Evolutionary conservation across 2,888 invertebrate genomes (phyloP), one percentile per base, ranked within the genome.

Genomic region (Dryobotodes eremita): DNA sequence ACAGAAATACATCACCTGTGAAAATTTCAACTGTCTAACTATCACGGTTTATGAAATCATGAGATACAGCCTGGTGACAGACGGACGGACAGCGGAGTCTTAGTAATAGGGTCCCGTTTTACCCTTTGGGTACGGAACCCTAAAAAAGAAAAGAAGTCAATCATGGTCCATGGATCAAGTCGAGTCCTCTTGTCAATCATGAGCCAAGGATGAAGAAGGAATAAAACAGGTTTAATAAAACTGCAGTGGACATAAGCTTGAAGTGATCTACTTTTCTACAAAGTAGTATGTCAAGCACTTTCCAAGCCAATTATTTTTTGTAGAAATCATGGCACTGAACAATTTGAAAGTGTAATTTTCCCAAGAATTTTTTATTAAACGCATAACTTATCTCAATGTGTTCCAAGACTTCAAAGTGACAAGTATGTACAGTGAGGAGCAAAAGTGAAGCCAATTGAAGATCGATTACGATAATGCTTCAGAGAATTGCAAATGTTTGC

Each of bases 381-480:
- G 36, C 66, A 73, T 65, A 48, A 84, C 36, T 50, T 71, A 57
- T 68, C 42, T 53, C 26, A 48, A 80, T 7, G n/a, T 69, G 42
- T 55, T 77, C 50, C 50, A 50, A 69, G 15, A 55, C 15, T 61
- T 80, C 72, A 85, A 82, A 48, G 77, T 69, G 73, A 74, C 64
- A 71, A 62, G 48, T 17, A 61, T 48, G 50, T 57, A 3, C 62
- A 70, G 17, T 46, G 71, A 84, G 68, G 20, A 66, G 74, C 73
- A 36, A 69, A 69, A 72, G 57, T 86, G 61, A 48, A 84, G 50
- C 71, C 23, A 82, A 84, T 82, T 59, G 62, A 73, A 73, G 79
- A 86, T 83, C 71, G 75, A 84, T 84, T 83, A 73, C 71, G 62
- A 50, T 59, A 78, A 78, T 66, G 66, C 65, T 36, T 75, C 65